These are phyloP conservation scores for Serranus cabrilla DNA, from an alignment of 2,797 vertebrate genomes.

Conservation along the genomic window DNA sequence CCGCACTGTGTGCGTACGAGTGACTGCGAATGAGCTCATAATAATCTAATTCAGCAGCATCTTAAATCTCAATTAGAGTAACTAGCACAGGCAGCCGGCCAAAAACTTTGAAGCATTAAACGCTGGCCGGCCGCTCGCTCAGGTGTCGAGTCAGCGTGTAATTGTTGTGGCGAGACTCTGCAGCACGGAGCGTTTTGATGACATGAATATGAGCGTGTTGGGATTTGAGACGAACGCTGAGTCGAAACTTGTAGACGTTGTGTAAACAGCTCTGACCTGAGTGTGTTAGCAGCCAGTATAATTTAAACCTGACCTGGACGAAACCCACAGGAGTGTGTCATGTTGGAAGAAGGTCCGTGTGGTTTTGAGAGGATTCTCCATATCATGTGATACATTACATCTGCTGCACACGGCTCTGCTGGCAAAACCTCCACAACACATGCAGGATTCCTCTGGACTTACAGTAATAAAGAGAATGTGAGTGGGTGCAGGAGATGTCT, in stretches of 20 bases:
- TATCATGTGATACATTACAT: constrained; percentile 48
- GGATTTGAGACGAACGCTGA: constrained; percentile 36
- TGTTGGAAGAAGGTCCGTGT: constrained; percentile 17
- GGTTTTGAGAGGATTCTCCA: constrained; percentile 25
- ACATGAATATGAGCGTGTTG: constrained; percentile 24
- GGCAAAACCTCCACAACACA: constrained; percentile 30
- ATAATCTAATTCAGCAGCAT: constrained; percentile 50
- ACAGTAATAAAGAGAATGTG: constrained; percentile 36
- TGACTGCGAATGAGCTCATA: constrained; percentile 33
- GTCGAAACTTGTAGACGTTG: constrained; percentile 45
- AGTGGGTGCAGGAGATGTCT: constrained; percentile 39
- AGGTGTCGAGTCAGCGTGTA: constrained; percentile 35
- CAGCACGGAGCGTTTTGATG: constrained; percentile 36
- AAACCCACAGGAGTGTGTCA: constrained; percentile 11
- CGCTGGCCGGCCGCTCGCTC: constrained; percentile 23
- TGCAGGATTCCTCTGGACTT: constrained; percentile 49
- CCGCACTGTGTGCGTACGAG: constrained; percentile 16
- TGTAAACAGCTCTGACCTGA: constrained; percentile 30
- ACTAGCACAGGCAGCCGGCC: constrained; percentile 17
- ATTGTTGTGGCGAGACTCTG: constrained; percentile 30
- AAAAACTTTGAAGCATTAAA: constrained; percentile 12
- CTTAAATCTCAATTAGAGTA: constrained; percentile 58
- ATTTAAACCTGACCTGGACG: constrained; percentile 1
- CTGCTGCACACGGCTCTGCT: constrained; percentile 51
- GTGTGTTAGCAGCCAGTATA: constrained; percentile 16